Evolutionary conservation across 2,888 invertebrate genomes (phyloP), one percentile per base, ranked within the genome.

Genomic region (Ectemnius cavifrons): DNA sequence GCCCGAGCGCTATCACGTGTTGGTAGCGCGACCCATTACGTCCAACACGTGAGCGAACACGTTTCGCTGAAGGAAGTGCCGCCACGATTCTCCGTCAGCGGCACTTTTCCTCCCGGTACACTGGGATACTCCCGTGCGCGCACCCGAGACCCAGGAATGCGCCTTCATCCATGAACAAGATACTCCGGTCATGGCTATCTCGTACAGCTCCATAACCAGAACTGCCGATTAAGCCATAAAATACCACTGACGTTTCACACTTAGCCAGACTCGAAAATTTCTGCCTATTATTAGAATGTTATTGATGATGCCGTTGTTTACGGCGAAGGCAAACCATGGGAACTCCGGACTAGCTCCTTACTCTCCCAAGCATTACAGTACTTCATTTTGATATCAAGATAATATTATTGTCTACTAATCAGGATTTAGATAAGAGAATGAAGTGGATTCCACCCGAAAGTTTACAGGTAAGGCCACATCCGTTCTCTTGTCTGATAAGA

Each of bases 31-130:
- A 76, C 67, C 83, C 80, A 79, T 86, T 83, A 84, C 83, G 83
- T 80, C 83, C 84, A 82, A 88, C 89, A 89, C 89, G 89, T 89
- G 89, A 89, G 86, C 71, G 67, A 76, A 78, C 76, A 81, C 81
- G 78, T 79, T 75, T 49, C 58, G 60, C 13, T 62, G 62, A 73
- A 67, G 66, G 69, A 77, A 72, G 52, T 65, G 18, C 13, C 27
- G 46, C 47, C 45, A 27, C 23, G 67, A 69, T 77, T 77, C 73
- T 77, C 66, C 61, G 65, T 46, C 64, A 63, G 58, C 47, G 47
- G 60, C 65, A 63, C 13, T 75, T 77, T 77, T 63, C 56, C 14
- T 1, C 20, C 27, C 49, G 13, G 23, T 23, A 23, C 23, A 23
- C 23, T 2, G 23, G 23, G 23, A 23, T 23, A 23, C 18, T 52